Conservation (phyloP, 37 sponge, comb jelly and placozoan species). For the Sycon ciliatum region DNA sequence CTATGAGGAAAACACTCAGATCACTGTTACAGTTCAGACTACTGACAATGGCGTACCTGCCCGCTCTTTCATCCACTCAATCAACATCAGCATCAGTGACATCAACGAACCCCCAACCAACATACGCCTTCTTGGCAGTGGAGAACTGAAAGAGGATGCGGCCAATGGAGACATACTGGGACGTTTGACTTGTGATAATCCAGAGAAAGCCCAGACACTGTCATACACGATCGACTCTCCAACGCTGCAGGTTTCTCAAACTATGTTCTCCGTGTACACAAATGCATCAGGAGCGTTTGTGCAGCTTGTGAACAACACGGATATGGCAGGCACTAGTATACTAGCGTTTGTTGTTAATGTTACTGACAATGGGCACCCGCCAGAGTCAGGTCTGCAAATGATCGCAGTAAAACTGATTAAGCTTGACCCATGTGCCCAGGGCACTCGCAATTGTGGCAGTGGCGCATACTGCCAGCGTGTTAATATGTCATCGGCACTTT, state of each 20-base stretch:
- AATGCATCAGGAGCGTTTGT: too few relatives aligned
- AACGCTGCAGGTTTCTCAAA: too few relatives aligned
- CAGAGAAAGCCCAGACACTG: background rate
- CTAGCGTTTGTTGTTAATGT: too few relatives aligned
- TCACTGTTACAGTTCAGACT: background rate
- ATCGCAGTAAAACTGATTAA: background rate
- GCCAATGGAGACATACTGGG: background rate
- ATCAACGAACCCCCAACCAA: background rate
- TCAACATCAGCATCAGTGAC: background rate
- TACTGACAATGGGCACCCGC: constrained; percentile 1
- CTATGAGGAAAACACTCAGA: background rate
- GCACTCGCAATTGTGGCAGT: background rate
- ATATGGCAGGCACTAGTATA: too few relatives aligned
- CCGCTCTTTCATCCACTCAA: background rate
- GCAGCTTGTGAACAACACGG: too few relatives aligned
- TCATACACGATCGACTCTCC: background rate
- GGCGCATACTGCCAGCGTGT: background rate
- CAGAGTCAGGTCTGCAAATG: background rate
- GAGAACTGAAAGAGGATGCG: background rate
- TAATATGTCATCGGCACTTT: too few relatives aligned
- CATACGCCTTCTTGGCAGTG: background rate
- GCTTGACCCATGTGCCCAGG: background rate
- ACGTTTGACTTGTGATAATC: background rate
- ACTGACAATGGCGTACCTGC: background rate
- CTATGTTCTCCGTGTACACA: too few relatives aligned